Conservation (phyloP, 2,888 invertebrate species). For the Xestoiulus laeticollis region DNA sequence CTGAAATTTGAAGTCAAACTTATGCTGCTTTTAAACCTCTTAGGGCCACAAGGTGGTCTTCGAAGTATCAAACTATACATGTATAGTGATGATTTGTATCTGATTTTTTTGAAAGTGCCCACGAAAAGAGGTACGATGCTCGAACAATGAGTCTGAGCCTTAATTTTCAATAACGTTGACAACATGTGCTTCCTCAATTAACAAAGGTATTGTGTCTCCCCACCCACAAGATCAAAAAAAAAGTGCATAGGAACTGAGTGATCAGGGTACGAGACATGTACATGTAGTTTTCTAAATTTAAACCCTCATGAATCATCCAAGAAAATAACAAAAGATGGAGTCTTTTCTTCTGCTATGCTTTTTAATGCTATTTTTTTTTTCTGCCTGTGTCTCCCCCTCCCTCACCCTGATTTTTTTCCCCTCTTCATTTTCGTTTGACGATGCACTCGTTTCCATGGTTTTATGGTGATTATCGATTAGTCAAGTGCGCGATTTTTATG, state of each 20-base stretch:
- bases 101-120: neutral
- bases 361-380: conserved; percentile 42
- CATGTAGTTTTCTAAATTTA: conserved; percentile 35
- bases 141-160: neutral
- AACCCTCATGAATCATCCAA: conserved; percentile 41
- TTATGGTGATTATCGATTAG: conserved; percentile 54
- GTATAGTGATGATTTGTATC: neutral
- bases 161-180: conserved; percentile 34
- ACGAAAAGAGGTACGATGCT: neutral
- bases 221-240: neutral
- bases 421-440: conserved; percentile 45
- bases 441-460: conserved; percentile 53
- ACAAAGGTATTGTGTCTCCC: conserved; percentile 34
- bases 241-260: conserved; percentile 34
- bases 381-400: conserved; percentile 24
- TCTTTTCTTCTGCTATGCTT: conserved; percentile 28
- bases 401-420: conserved; percentile 42
- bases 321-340: conserved; percentile 45
- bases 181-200: conserved; percentile 37
- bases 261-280: neutral
- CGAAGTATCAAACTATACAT: too few relatives aligned
- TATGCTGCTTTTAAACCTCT: too few relatives aligned
- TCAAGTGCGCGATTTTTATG: conserved; percentile 53
- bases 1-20: too few relatives aligned
- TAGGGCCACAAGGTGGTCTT: too few relatives aligned